Percentiles rank a stretch among this genome's conserved stretches.
phyloP scores from a whole-genome alignment of 2,888 invertebrate species.

The Cantharis lateralis region DNA sequence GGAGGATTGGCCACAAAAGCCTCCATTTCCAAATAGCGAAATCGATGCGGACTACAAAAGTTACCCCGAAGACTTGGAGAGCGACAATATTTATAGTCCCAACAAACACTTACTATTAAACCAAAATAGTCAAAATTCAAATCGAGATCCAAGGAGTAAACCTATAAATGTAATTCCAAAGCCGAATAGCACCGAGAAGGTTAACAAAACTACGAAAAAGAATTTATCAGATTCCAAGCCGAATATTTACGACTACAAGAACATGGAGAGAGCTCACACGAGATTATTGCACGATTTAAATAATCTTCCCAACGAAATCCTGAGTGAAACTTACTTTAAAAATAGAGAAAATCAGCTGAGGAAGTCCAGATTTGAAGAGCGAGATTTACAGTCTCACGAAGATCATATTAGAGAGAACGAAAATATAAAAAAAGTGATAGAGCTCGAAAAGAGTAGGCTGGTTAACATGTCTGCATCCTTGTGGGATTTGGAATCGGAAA shows the following conservation, averaged over 20 bases:
- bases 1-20: constrained; percentile 28
- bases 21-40: constrained; percentile 35
- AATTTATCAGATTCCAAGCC: constrained; percentile 44
- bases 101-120: constrained; percentile 36
- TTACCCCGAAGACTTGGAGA: constrained; percentile 37
- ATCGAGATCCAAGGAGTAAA: constrained; percentile 52
- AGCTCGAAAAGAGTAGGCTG: constrained; percentile 42
- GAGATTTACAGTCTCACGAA: constrained; percentile 50
- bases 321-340: constrained; percentile 53
- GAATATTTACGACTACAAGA: constrained; percentile 50
- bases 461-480: constrained; percentile 50
- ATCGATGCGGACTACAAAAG: constrained; percentile 30
- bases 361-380: constrained; percentile 52
- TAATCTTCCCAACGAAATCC: constrained; percentile 52
- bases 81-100: constrained; percentile 40
- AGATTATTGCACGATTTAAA: constrained; percentile 52
- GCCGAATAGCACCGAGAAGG: constrained; percentile 7
- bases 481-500: constrained; percentile 64
- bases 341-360: constrained; percentile 50
- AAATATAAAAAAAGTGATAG: constrained; percentile 47
- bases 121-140: constrained; percentile 20
- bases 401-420: constrained; percentile 49
- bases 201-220: constrained; percentile 41
- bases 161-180: constrained; percentile 4
- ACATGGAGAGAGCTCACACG: constrained; percentile 49